These are phyloP conservation scores for Scaptomyza hsui DNA, from an alignment of 1,140 invertebrate genomes.

Conservation along the genomic window DNA sequence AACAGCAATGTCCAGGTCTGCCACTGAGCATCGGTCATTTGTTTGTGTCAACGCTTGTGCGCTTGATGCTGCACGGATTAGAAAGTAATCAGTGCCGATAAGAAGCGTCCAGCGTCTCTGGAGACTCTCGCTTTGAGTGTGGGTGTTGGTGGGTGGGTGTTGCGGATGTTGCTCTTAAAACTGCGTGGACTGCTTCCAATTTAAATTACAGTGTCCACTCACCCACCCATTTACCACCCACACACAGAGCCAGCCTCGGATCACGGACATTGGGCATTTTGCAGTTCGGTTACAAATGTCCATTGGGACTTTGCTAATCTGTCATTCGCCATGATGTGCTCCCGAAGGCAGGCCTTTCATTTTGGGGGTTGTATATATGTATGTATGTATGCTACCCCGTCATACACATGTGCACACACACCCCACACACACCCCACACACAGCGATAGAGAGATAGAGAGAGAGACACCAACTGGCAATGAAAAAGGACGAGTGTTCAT, in stretches of 20 bases:
- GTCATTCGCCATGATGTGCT: constrained; percentile 82
- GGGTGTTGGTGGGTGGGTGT: constrained; percentile 35
- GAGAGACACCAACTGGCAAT: constrained; percentile 61
- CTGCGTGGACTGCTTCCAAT: constrained; percentile 48
- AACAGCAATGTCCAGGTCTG: constrained; percentile 14
- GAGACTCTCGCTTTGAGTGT: constrained; percentile 47
- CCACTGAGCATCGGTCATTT: constrained; percentile 66
- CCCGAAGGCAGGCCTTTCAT: constrained; percentile 73
- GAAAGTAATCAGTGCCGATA: constrained; percentile 81
- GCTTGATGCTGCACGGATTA: constrained; percentile 76
- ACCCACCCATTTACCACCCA: not conserved
- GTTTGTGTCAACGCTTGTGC: constrained; percentile 76
- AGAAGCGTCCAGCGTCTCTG: constrained; percentile 70
- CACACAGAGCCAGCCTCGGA: not conserved
- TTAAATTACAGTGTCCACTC: constrained; percentile 63
- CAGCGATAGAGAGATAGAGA: constrained; percentile 24
- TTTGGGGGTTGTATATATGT: constrained; percentile 57
- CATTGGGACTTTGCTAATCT: constrained; percentile 82
- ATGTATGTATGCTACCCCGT: constrained; percentile 18
- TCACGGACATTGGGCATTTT: constrained; percentile 44
- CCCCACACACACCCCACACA: not conserved
- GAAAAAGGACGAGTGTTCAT: constrained; percentile 82
- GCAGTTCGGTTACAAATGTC: constrained; percentile 80
- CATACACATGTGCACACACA: constrained; percentile 60
- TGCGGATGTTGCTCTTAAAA: constrained; percentile 31